These are phyloP conservation scores for Hycleus phaleratus DNA, from an alignment of 1,140 invertebrate species.

Conservation along the genomic window DNA sequence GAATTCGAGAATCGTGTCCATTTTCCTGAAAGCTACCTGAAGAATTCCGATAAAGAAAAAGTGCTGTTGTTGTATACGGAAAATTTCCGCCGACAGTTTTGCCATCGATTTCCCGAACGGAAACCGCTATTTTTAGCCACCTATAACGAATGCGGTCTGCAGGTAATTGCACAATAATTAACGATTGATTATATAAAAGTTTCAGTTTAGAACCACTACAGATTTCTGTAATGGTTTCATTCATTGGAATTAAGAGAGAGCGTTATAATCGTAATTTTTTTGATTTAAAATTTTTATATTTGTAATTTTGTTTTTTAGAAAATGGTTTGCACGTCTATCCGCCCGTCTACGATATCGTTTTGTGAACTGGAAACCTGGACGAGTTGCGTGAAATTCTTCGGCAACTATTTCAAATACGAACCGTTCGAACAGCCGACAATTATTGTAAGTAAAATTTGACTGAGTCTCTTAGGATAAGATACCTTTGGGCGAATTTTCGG, in stretches of 20 bases:
- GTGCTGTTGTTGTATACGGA: slow-evolving; percentile 66
- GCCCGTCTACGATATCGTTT: slow-evolving; percentile 53
- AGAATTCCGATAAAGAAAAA: slow-evolving; percentile 68
- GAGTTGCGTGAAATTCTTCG: slow-evolving; percentile 51
- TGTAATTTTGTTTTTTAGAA: slow-evolving; percentile 48
- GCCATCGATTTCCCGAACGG: slow-evolving; percentile 54
- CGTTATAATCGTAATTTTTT: not conserved
- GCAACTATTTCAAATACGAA: slow-evolving; percentile 55
- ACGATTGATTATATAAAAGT: not conserved
- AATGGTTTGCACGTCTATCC: slow-evolving; percentile 63
- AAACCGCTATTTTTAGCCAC: slow-evolving; percentile 67
- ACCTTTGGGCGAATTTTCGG: no score
- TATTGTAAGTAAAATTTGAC: slow-evolving; percentile 48
- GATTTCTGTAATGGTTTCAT: not conserved
- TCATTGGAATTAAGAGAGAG: not conserved
- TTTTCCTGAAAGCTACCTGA: slow-evolving; percentile 64
- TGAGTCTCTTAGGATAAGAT: no score
- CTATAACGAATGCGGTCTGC: slow-evolving; percentile 68
- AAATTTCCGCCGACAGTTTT: slow-evolving; percentile 77
- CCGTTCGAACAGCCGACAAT: slow-evolving; percentile 45
- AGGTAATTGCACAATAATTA: slow-evolving; percentile 17
- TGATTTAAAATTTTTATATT: slow-evolving; percentile 28
- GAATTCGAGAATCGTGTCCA: slow-evolving; percentile 46
- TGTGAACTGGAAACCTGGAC: slow-evolving; percentile 53
- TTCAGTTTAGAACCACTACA: not conserved